These are phyloP conservation scores for Drosophila borborema DNA, from an alignment of 2,888 invertebrate species.

Conservation along the genomic window DNA sequence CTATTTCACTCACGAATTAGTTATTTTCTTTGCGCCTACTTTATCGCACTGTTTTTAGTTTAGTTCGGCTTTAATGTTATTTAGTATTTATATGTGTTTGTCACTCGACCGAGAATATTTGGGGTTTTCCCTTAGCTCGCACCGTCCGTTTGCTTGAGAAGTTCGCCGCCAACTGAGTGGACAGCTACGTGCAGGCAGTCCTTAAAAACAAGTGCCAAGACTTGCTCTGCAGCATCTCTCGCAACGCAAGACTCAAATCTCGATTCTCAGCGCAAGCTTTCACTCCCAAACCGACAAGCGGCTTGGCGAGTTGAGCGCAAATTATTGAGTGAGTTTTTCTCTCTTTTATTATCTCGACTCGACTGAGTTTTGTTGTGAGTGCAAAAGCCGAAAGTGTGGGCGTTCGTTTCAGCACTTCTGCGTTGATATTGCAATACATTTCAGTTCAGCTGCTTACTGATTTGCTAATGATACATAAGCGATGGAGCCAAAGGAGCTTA, in stretches of 20 bases:
- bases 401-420: slow-evolving; percentile 1
- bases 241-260: slow-evolving; percentile 11
- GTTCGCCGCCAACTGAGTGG: slow-evolving; percentile 76
- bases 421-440: slow-evolving; percentile 1
- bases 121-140: slow-evolving; percentile 2
- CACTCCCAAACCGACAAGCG: slow-evolving; percentile 17
- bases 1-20: slow-evolving; percentile 30
- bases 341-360: not conserved
- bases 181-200: slow-evolving; percentile 58
- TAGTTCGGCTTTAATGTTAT: slow-evolving; percentile 15
- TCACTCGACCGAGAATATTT: slow-evolving; percentile 27
- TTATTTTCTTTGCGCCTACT: slow-evolving; percentile 41
- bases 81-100: slow-evolving; percentile 24
- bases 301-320: slow-evolving; percentile 57
- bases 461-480: slow-evolving; percentile 29
- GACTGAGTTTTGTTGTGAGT: slow-evolving; percentile 54
- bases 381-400: too few species aligned
- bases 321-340: slow-evolving; percentile 38
- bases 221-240: slow-evolving; percentile 64
- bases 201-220: slow-evolving; percentile 68
- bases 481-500: slow-evolving; percentile 28
- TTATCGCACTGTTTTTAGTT: slow-evolving; percentile 49
- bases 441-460: slow-evolving; percentile 6
- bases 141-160: slow-evolving; percentile 68
- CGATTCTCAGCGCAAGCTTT: slow-evolving; percentile 48